A percentile compares a stretch with the other conserved stretches of the same genome.
These are phyloP conservation scores for Lasioglossum morio DNA, from an alignment of 2,888 invertebrate genomes.

Conservation along the genomic window DNA sequence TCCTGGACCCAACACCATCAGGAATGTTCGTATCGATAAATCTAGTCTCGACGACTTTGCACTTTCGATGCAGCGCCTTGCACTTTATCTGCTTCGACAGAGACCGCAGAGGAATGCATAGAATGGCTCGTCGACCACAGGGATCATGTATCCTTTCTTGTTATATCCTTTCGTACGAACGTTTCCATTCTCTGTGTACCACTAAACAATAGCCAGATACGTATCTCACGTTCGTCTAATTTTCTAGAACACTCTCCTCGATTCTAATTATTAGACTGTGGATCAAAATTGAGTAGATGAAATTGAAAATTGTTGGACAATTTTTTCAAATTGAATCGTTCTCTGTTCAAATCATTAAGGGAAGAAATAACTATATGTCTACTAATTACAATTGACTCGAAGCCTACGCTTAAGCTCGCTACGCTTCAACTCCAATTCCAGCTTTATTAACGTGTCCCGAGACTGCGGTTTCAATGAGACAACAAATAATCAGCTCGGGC, in stretches of 20 bases:
- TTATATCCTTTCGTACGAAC: not conserved
- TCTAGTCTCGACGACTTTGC: not conserved
- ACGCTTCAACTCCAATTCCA: not conserved
- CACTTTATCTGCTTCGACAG: not conserved
- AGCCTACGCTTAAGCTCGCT: not conserved
- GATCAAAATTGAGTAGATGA: no score
- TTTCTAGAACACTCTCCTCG: no score
- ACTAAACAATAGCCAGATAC: slow-evolving; percentile 21
- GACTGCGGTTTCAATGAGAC: not conserved
- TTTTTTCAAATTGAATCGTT: no score
- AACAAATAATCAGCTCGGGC: not conserved
- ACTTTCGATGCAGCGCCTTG: not conserved
- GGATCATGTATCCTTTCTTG: not conserved
- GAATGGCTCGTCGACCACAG: not conserved
- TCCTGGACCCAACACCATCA: not conserved
- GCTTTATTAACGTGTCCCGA: not conserved
- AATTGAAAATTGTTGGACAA: no score
- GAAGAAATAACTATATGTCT: no score
- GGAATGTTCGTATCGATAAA: slow-evolving; percentile 1
- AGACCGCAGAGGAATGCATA: not conserved
- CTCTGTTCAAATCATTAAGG: no score
- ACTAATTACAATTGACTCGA: not conserved
- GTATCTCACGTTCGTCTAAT: not conserved
- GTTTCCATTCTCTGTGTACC: not conserved
- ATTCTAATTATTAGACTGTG: no score